Conservation (phyloP, 2,888 invertebrate genomes). For the Cryptus armator region DNA sequence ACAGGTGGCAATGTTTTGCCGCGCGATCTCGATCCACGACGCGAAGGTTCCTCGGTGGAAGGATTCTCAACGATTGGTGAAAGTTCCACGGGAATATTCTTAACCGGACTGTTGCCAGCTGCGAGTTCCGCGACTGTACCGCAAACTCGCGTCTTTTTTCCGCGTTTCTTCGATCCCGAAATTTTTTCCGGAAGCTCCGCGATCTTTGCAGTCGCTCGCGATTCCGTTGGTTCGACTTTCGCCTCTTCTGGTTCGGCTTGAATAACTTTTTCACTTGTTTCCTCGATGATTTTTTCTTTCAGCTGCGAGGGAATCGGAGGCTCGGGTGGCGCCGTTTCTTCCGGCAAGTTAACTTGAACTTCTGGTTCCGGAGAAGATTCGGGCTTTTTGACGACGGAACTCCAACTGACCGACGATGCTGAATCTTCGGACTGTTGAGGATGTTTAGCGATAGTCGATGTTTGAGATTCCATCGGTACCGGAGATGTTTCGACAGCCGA, state of each 20-base stretch:
- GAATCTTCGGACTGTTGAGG: constrained; percentile 49
- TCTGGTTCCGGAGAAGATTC: constrained; percentile 23
- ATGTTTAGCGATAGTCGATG: not conserved
- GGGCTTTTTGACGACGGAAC: constrained; percentile 38
- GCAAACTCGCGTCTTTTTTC: constrained; percentile 52
- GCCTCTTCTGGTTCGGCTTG: not conserved
- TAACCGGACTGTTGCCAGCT: constrained; percentile 5
- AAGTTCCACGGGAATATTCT: constrained; percentile 35
- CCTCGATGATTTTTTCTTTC: constrained; percentile 3
- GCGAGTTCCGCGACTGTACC: not conserved
- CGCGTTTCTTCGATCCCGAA: constrained; percentile 51
- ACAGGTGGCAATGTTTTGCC: constrained; percentile 8
- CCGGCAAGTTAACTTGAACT: constrained; percentile 25
- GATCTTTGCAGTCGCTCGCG: not conserved
- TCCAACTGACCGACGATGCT: constrained; percentile 52
- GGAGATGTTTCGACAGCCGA: constrained; percentile 44
- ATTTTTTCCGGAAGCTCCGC: constrained; percentile 40
- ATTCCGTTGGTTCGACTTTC: constrained; percentile 9
- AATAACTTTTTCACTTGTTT: not conserved
- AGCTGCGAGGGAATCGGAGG: constrained; percentile 2
- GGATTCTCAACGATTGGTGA: constrained; percentile 16
- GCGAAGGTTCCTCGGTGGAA: constrained; percentile 14
- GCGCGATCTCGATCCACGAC: constrained; percentile 25
- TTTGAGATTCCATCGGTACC: constrained; percentile 33
- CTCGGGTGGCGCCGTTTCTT: constrained; percentile 44